A percentile compares a stretch with the other conserved stretches of the same genome.
Conservation (phyloP, 2,888 invertebrate species). For the Drosophila vallismaia region DNA sequence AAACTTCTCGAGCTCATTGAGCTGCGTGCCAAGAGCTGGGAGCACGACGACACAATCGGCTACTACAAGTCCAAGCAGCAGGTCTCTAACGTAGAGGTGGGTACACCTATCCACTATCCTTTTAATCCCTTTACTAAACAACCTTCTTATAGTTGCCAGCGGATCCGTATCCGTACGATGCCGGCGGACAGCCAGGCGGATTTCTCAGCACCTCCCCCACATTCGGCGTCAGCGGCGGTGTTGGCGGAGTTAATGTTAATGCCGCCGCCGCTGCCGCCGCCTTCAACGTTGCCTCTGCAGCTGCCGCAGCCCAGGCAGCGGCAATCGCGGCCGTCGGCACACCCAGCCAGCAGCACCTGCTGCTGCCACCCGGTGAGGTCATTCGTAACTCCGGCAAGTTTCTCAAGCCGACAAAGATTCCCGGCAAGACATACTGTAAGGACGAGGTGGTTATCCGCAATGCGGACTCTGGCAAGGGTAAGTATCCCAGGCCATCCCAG, state of each 20-base stretch:
- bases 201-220: constrained; percentile 86
- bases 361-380: constrained; percentile 92
- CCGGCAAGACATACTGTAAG: constrained; percentile 96
- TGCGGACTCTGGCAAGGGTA: constrained; percentile 98
- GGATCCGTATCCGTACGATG: constrained; percentile 70
- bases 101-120: constrained; percentile 4
- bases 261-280: constrained; percentile 62
- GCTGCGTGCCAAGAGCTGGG: constrained; percentile 96
- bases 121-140: too few species aligned
- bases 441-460: constrained; percentile 98
- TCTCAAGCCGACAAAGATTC: constrained; percentile 93
- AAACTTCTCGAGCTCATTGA: constrained; percentile 96
- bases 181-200: constrained; percentile 71
- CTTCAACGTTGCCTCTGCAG: constrained; percentile 64
- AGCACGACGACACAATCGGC: constrained; percentile 92
- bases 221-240: constrained; percentile 77
- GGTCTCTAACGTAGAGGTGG: constrained; percentile 86
- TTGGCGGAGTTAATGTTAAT: constrained; percentile 52
- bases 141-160: constrained; percentile 67
- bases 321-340: constrained; percentile 81
- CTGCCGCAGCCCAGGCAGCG: constrained; percentile 76
- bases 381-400: constrained; percentile 95
- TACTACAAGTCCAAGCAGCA: constrained; percentile 90
- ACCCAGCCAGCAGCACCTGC: constrained; percentile 82
- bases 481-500: constrained; percentile 10